Evolutionary conservation across 2,888 invertebrate species (phyloP).

Genomic region (Hetaerina titia): DNA sequence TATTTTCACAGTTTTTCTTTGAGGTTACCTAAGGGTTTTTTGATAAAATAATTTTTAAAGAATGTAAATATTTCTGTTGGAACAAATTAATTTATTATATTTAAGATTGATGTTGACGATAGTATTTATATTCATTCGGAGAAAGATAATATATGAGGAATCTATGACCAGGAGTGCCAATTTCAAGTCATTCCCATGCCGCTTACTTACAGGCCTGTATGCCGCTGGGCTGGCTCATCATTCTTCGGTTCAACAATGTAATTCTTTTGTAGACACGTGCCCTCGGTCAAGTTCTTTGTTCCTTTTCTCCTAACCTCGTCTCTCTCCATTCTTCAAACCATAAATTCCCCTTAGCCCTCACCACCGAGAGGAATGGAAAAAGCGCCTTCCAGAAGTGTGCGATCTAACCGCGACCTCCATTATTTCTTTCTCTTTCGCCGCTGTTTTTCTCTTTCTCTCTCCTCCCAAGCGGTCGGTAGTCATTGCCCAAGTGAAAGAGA

Average conservation of each 20-base stretch:
- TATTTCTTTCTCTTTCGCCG: background rate
- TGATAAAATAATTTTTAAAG: no score
- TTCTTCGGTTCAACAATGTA: background rate
- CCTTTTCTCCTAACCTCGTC: background rate
- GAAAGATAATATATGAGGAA: no score
- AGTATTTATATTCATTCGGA: no score
- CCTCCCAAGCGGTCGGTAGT: constrained; percentile 1
- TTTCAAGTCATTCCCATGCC: no score
- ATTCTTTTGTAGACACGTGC: background rate
- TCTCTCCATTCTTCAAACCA: background rate
- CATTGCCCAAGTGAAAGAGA: constrained; percentile 32
- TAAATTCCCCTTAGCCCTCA: background rate
- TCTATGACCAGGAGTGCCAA: no score
- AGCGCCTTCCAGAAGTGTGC: background rate
- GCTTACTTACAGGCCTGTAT: no score
- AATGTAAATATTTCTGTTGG: no score
- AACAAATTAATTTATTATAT: no score
- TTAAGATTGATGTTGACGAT: no score
- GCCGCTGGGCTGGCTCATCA: background rate
- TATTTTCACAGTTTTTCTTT: no score
- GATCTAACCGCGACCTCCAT: background rate
- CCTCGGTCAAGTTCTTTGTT: background rate
- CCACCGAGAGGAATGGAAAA: background rate
- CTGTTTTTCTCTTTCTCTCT: background rate
- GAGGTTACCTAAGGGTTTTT: no score